Evolutionary conservation across 2,888 invertebrate genomes (phyloP), one percentile per base, ranked within the genome.

Genomic region (Aporophyla nigra): DNA sequence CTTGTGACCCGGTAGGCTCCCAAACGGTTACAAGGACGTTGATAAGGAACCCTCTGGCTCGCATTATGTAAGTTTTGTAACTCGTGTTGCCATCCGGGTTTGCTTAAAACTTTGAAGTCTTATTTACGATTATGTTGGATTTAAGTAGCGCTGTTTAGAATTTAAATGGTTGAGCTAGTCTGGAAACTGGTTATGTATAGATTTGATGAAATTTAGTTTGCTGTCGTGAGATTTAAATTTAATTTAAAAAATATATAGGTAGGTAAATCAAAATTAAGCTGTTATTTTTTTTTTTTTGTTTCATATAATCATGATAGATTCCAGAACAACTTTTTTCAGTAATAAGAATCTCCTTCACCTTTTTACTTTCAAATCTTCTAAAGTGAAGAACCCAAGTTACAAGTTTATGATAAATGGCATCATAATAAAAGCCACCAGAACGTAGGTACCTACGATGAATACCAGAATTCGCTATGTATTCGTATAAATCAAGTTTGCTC

Each of bases 21-120:
- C 87, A 72, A 91, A 92, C 80, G 84, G 89, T 89, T 90, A 91
- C 95, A 95, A 95, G 95, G 95, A 87, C 93, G 68, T 75, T 84
- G 94, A 94, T 95, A 94, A 93, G 81, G 80, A 84, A 91, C 90
- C 92, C 90, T 90, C 87, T 83, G 87, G 75, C 63, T 84, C 24
- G 14, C n/a, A 77, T 81, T 83, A 83, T 76, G 68, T 88, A 87
- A 84, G 67, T 75, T 56, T 24, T 10, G 19, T 27, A 53, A 86
- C 75, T 33, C 40, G 5, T 54, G 77, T 81, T 74, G 51, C 76
- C 9, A 76, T 69, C 74, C 71, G 49, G 59, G 63, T 65, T 54
- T 46, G n/a, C 27, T 59, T 46, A 14, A 21, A 53, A 24, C 53
- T 74, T 49, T 12, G 24, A 58, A 27, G 14, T 14, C 54, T 62